A percentile compares a stretch with the other conserved stretches of the same genome.
Evolutionary conservation across 2,113 vertebrate genomes (phyloP).

Genomic region (Oncorhynchus tshawytscha): DNA sequence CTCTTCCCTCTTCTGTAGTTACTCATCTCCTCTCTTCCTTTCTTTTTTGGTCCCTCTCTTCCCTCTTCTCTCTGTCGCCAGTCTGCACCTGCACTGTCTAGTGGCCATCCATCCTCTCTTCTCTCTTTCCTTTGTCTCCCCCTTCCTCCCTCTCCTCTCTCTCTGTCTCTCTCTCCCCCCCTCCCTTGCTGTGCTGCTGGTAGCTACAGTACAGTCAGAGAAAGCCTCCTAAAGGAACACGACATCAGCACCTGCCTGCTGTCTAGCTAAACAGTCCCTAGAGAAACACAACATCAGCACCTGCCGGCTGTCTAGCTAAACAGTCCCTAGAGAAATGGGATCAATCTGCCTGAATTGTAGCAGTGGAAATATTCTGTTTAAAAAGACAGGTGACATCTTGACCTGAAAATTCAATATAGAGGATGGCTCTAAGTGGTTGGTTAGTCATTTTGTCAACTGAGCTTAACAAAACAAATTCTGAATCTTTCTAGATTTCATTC

Average conservation of each 20-base stretch:
- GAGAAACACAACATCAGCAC: neutral
- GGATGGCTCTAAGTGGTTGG: neutral
- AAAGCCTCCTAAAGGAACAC: too few relatives aligned
- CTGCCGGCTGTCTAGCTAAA: neutral
- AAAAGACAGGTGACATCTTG: neutral
- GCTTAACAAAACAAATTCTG: neutral
- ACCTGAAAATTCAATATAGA: neutral
- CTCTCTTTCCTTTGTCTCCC: neutral
- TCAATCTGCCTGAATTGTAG: neutral
- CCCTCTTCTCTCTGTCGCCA: neutral
- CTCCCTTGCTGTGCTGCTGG: too few relatives aligned
- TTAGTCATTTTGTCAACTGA: neutral
- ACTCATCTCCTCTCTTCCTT: conserved; percentile 35
- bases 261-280: neutral
- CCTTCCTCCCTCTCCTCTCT: neutral
- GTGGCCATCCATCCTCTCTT: neutral
- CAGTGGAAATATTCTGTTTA: neutral
- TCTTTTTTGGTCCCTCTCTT: neutral
- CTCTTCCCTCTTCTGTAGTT: too few relatives aligned
- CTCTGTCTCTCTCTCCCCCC: too few relatives aligned
- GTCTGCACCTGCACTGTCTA: neutral
- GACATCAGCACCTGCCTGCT: neutral
- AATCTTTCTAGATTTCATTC: too few relatives aligned
- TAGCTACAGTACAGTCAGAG: too few relatives aligned
- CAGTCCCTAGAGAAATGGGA: neutral